Conservation (phyloP, 2,888 invertebrate genomes). For the Cephus spinipes region DNA sequence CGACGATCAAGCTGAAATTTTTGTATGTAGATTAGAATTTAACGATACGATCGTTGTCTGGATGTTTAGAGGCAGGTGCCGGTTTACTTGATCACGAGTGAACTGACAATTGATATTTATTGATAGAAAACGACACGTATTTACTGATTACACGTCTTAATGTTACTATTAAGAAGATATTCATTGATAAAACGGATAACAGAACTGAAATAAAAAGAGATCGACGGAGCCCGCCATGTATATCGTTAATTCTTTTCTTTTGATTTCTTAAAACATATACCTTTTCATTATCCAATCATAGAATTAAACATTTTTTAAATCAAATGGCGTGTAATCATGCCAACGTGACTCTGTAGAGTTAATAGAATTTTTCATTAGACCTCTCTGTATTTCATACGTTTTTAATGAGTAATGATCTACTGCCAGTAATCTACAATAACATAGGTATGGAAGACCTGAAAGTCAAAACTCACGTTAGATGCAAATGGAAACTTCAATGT, state of each 20-base stretch:
- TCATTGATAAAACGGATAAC: constrained; percentile 4
- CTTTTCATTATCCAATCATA: too few species aligned
- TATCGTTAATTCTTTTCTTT: background rate
- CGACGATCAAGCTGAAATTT: background rate
- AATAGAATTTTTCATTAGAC: background rate
- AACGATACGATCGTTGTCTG: constrained; percentile 5
- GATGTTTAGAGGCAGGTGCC: constrained; percentile 7
- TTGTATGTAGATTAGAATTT: constrained; percentile 1
- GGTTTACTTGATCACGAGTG: constrained; percentile 9
- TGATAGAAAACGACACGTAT: constrained; percentile 7
- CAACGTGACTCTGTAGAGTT: background rate
- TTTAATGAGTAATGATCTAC: background rate
- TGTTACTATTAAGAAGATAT: constrained; percentile 3
- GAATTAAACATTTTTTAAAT: too few species aligned
- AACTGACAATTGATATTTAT: constrained; percentile 12
- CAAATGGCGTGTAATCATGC: too few species aligned
- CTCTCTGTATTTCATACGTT: background rate
- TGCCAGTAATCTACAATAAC: too few species aligned
- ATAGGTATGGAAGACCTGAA: too few species aligned
- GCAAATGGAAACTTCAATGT: constrained; percentile 15
- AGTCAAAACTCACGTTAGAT: background rate
- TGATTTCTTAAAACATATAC: background rate
- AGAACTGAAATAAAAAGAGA: constrained; percentile 14
- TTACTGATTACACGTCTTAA: constrained; percentile 11
- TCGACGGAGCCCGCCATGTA: background rate